Evolutionary conservation across 2,888 invertebrate genomes (phyloP), one percentile per base, ranked within the genome.

Genomic region (Netelia melanura): DNA sequence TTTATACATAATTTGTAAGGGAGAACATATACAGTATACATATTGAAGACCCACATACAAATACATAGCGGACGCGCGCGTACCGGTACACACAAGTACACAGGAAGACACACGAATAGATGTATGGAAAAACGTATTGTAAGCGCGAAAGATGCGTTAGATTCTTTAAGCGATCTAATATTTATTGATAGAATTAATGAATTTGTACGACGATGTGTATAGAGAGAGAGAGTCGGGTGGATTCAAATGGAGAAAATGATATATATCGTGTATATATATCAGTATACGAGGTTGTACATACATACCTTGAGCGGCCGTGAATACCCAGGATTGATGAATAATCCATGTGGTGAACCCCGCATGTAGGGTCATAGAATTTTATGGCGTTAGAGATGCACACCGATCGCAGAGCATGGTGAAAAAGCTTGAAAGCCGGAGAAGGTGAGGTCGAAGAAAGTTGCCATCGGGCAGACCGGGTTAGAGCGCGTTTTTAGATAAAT

Each of bases 101-200:
- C 64, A 48, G 48, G 81, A 67, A 78, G 8, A 74, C 48, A 81
- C 71, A 75, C 67, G 65, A 71, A 65, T 68, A 65, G 25, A 67
- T 56, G 52, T 62, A 75, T 80, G 78, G 76, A 84, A 84, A 21
- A 82, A 82, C 86, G 86, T 88, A 85, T 87, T 83, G 83, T 79
- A 79, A 78, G 84, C 81, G 83, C 76, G 74, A 81, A 83, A 82
- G 80, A 83, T 83, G 87, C 84, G 86, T 84, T 90, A 89, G 88
- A 84, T 88, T 90, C 87, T 88, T 86, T 87, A 86, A 89, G 86
- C 87, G 89, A 91, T 91, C 86, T 89, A 91, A 92, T 93, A 93
- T 93, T 93, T 93, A 93, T 93, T 93, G 89, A 86, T 93, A 93
- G 92, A 89, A 71, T 89, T 91, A 92, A 92, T 90, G 86, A 78